Percentiles rank a stretch among this genome's conserved stretches.
These are phyloP conservation scores for Bombus huntii DNA, from an alignment of 1,140 invertebrate species.

Conservation along the genomic window DNA sequence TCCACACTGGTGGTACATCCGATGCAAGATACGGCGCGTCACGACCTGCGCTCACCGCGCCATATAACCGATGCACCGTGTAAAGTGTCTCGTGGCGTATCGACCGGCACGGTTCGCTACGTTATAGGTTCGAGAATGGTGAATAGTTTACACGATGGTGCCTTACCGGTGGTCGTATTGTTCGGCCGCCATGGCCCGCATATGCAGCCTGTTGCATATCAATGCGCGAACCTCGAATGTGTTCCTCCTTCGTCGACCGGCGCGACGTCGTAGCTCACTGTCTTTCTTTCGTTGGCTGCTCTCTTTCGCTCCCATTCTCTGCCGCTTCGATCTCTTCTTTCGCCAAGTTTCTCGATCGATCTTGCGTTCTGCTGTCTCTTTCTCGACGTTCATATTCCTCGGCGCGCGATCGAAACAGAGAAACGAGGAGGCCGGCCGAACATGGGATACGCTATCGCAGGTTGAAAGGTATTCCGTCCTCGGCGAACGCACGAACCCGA, in stretches of 20 bases:
- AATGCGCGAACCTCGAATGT: slow-evolving; percentile 63
- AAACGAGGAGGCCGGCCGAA: neutral
- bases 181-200: slow-evolving; percentile 67
- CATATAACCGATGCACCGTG: slow-evolving; percentile 75
- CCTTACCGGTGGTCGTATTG: slow-evolving; percentile 75
- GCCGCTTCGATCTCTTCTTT: slow-evolving; percentile 31
- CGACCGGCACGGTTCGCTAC: slow-evolving; percentile 57
- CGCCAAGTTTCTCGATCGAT: neutral
- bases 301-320: neutral
- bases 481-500: slow-evolving; percentile 15
- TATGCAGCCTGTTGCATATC: slow-evolving; percentile 71
- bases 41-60: slow-evolving; percentile 76
- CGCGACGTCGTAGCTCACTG: slow-evolving; percentile 4
- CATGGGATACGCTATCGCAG: slow-evolving; percentile 34
- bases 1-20: slow-evolving; percentile 81
- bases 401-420: neutral
- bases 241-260: slow-evolving; percentile 37
- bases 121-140: slow-evolving; percentile 62
- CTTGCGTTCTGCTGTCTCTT: neutral
- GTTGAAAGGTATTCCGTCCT: slow-evolving; percentile 55
- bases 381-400: neutral
- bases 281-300: neutral
- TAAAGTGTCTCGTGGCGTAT: slow-evolving; percentile 68
- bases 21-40: slow-evolving; percentile 81
- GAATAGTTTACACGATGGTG: slow-evolving; percentile 77